Conservation (phyloP, 1,140 invertebrate species). For the Bicyclus anynana region DNA sequence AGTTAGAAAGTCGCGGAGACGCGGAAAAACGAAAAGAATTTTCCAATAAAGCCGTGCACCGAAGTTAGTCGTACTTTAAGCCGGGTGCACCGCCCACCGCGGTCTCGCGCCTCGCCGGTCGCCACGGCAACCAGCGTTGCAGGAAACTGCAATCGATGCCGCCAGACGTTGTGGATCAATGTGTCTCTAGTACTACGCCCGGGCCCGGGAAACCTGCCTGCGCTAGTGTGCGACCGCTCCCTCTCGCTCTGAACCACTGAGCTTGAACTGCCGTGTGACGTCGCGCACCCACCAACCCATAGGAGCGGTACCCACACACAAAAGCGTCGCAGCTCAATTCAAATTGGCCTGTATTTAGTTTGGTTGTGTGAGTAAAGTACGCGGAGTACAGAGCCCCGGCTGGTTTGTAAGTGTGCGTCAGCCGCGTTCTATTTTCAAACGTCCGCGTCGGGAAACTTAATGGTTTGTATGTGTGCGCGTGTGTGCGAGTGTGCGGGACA, state of each 20-base stretch:
- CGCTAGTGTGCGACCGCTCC: conserved; percentile 38
- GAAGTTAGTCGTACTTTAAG: conserved; percentile 52
- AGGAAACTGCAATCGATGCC: conserved; percentile 76
- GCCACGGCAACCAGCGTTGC: conserved; percentile 63
- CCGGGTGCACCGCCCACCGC: conserved; percentile 38
- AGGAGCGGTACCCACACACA: conserved; percentile 22
- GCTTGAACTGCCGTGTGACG: conserved; percentile 36
- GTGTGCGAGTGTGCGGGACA: conserved; percentile 49
- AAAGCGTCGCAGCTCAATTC: conserved; percentile 33
- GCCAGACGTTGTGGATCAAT: conserved; percentile 76
- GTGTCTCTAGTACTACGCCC: conserved; percentile 75
- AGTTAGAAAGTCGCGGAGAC: background rate
- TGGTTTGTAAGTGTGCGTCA: conserved; percentile 31
- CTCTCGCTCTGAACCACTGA: conserved; percentile 41
- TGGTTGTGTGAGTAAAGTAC: conserved; percentile 4
- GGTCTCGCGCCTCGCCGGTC: conserved; percentile 49
- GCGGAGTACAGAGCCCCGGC: conserved; percentile 1
- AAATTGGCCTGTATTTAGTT: conserved; percentile 17
- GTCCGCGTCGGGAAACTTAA: conserved; percentile 60
- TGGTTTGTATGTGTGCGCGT: conserved; percentile 55
- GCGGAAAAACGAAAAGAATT: conserved; percentile 27
- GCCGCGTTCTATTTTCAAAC: conserved; percentile 38
- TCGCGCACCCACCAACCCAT: conserved; percentile 17
- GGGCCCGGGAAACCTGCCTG: conserved; percentile 62
- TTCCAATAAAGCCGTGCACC: conserved; percentile 52